Percentiles rank a stretch among this genome's conserved stretches.
phyloP scores from a whole-genome alignment of 2,113 vertebrate species.

The Halichoeres trimaculatus region DNA sequence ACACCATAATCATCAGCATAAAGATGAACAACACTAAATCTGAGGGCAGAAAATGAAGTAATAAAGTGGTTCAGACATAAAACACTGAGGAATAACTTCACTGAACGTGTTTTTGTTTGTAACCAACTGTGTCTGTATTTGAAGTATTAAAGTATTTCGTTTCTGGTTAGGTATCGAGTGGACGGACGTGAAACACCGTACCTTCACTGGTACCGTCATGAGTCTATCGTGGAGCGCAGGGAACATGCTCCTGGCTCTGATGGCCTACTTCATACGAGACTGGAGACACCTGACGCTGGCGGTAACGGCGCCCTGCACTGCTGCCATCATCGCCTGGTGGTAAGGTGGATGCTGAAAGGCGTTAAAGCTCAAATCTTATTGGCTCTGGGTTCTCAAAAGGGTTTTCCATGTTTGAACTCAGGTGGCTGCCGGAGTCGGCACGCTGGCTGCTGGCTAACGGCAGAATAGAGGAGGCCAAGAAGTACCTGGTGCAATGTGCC shows the following conservation, averaged over 20 bases:
- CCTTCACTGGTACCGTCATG: slow-evolving; percentile 80
- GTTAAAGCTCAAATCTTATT: not conserved
- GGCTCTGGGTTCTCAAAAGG: not conserved
- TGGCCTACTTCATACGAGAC: slow-evolving; percentile 84
- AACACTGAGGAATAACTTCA: too few relatives aligned
- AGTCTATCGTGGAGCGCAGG: slow-evolving; percentile 86
- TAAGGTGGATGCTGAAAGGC: slow-evolving; percentile 67
- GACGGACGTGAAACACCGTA: slow-evolving; percentile 86
- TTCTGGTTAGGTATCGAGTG: slow-evolving; percentile 82
- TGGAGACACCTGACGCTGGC: slow-evolving; percentile 88
- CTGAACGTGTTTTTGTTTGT: too few relatives aligned
- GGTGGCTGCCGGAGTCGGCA: slow-evolving; percentile 80
- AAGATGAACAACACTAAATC: not conserved
- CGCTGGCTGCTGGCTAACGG: slow-evolving; percentile 76
- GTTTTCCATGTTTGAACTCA: slow-evolving; percentile 6
- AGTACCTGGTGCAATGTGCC: slow-evolving; percentile 66
- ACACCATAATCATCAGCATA: not conserved
- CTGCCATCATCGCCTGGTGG: slow-evolving; percentile 85
- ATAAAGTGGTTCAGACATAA: too few relatives aligned
- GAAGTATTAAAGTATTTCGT: too few relatives aligned
- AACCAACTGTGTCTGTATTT: too few relatives aligned
- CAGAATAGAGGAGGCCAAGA: slow-evolving; percentile 57
- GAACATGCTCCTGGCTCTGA: slow-evolving; percentile 85
- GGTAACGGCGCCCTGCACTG: slow-evolving; percentile 83
- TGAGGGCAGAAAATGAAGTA: not conserved